Percentiles rank a stretch among this genome's conserved stretches.
Conservation (phyloP, 2,888 invertebrate species). For the Chrysopilus asiliformis region DNA sequence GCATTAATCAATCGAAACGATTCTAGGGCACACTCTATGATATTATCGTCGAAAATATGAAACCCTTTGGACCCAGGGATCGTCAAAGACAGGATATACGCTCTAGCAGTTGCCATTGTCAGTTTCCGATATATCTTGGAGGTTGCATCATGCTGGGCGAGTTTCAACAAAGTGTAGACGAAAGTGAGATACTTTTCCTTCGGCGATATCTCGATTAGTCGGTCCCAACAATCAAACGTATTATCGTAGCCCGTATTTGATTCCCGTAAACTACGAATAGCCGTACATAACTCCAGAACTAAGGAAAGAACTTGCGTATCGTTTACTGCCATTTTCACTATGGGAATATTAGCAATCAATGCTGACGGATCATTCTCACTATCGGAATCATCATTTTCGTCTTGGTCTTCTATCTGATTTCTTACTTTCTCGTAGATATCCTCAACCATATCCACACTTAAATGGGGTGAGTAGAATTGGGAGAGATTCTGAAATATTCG, state of each 20-base stretch:
- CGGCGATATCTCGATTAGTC: constrained; percentile 23
- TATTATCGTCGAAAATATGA: constrained; percentile 30
- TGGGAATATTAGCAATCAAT: constrained; percentile 16
- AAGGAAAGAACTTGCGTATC: constrained; percentile 18
- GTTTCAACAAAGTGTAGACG: constrained; percentile 25
- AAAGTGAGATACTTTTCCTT: constrained; percentile 26
- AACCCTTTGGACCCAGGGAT: constrained; percentile 33
- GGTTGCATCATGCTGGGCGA: constrained; percentile 20
- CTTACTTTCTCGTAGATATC: constrained; percentile 15
- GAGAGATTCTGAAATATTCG: constrained; percentile 24
- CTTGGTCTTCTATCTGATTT: constrained; percentile 2
- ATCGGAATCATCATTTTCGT: not conserved
- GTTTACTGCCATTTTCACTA: constrained; percentile 18
- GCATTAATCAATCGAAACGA: constrained; percentile 24
- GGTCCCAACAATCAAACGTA: constrained; percentile 30
- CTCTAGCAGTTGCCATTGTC: constrained; percentile 24
- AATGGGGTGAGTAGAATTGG: constrained; percentile 18
- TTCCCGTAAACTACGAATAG: constrained; percentile 26
- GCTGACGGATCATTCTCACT: constrained; percentile 5
- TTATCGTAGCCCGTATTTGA: constrained; percentile 23
- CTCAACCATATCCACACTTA: constrained; percentile 27
- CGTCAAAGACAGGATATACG: constrained; percentile 29
- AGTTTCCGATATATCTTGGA: constrained; percentile 21
- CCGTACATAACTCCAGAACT: constrained; percentile 24
- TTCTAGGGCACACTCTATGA: constrained; percentile 28